Conservation (phyloP, 2,888 invertebrate genomes). For the Coleophora deauratella region DNA sequence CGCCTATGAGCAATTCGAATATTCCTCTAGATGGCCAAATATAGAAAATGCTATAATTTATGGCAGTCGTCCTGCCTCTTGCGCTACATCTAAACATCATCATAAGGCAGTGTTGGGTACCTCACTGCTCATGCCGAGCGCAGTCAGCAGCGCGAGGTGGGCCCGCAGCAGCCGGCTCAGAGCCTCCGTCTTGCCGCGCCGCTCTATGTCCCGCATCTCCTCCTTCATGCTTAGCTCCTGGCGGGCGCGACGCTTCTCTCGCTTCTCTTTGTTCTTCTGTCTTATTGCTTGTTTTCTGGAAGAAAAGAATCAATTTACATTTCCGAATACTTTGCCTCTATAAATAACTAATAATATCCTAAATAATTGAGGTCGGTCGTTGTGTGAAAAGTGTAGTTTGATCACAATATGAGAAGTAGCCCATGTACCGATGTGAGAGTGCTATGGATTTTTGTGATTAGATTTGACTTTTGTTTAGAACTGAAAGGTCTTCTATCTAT, state of each 20-base stretch:
- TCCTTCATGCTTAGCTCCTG: constrained; percentile 59
- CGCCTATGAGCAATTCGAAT: too few relatives aligned
- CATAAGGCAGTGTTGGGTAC: constrained; percentile 21
- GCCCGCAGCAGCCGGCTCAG: constrained; percentile 75
- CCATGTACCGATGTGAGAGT: too few relatives aligned
- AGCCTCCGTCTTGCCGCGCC: constrained; percentile 63
- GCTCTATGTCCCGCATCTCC: constrained; percentile 47
- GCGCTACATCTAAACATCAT: not conserved
- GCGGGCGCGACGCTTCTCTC: constrained; percentile 44
- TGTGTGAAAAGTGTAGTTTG: too few relatives aligned
- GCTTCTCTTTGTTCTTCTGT: constrained; percentile 42
- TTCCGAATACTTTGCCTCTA: not conserved
- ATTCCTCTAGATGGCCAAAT: too few relatives aligned
- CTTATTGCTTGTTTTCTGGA: constrained; percentile 43
- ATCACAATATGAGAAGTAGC: too few relatives aligned
- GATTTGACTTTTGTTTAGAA: too few relatives aligned
- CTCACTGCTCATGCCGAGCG: constrained; percentile 68
- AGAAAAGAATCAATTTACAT: constrained; percentile 5
- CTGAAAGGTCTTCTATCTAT: too few relatives aligned
- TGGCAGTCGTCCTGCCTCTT: too few relatives aligned
- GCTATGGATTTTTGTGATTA: too few relatives aligned
- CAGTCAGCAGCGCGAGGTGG: constrained; percentile 80
- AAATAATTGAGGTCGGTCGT: too few relatives aligned
- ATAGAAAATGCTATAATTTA: too few relatives aligned
- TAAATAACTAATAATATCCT: too few relatives aligned